These are phyloP conservation scores for Adrianichthys oophorus DNA, from an alignment of 2,797 vertebrate species.

Conservation along the genomic window DNA sequence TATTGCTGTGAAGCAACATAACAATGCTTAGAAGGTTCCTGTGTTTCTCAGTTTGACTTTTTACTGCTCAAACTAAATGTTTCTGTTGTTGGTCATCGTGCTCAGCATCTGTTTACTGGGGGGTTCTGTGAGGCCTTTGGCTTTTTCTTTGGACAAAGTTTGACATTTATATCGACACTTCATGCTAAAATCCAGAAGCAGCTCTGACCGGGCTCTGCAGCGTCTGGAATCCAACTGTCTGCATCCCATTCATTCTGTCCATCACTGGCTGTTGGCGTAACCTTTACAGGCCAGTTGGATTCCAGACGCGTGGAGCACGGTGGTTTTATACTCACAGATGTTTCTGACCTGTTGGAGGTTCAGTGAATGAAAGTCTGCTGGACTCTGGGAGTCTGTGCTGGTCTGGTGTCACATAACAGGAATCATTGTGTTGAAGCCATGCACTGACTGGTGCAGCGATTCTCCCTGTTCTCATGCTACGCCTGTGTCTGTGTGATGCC, in stretches of 20 bases:
- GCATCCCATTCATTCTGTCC: conserved; percentile 1
- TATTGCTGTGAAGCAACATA: too few relatives aligned
- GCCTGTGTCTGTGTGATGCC: conserved; percentile 16
- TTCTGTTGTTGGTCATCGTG: too few relatives aligned
- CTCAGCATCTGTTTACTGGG: too few relatives aligned
- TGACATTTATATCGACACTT: conserved; percentile 9
- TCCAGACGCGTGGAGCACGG: conserved; percentile 44
- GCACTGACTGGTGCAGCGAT: too few relatives aligned
- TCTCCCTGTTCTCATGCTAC: not conserved
- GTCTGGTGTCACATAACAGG: too few relatives aligned
- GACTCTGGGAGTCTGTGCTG: not conserved
- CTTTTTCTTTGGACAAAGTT: too few relatives aligned
- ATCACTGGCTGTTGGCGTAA: not conserved
- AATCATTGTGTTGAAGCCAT: too few relatives aligned
- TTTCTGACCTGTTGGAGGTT: conserved; percentile 26
- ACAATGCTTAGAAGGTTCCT: too few relatives aligned
- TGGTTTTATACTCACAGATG: conserved; percentile 20
- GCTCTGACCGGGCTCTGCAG: conserved; percentile 26
- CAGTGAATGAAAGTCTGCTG: conserved; percentile 5
- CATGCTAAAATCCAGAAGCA: conserved; percentile 5
- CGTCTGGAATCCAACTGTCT: conserved; percentile 52
- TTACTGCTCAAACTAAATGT: too few relatives aligned
- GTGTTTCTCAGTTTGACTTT: too few relatives aligned
- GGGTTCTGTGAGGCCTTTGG: too few relatives aligned
- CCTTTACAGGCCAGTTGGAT: conserved; percentile 19